These are phyloP conservation scores for Apogon talboti DNA, from an alignment of 2,797 vertebrate species.

Conservation along the genomic window DNA sequence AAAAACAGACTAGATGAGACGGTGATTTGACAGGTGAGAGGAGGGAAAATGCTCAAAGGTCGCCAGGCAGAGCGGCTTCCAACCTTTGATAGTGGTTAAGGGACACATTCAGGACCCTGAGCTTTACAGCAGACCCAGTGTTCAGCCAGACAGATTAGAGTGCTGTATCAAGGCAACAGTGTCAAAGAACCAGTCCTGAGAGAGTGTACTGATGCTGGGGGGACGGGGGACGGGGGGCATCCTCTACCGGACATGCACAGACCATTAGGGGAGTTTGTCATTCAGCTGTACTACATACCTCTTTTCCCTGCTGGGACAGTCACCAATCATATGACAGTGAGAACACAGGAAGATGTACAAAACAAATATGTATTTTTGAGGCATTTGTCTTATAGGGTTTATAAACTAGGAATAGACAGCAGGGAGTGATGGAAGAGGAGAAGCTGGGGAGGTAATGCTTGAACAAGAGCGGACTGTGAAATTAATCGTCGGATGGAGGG, in stretches of 20 bases:
- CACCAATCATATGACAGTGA: conserved; percentile 95
- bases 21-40: conserved; percentile 49
- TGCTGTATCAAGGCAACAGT: conserved; percentile 83
- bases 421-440: conserved; percentile 75
- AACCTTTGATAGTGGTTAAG: conserved; percentile 58
- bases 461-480: conserved; percentile 76
- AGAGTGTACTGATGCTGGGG: conserved; percentile 74
- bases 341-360: conserved; percentile 93
- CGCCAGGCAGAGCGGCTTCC: conserved; percentile 44
- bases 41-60: conserved; percentile 59
- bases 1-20: no score
- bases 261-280: conserved; percentile 86
- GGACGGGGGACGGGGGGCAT: conserved; percentile 58
- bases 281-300: conserved; percentile 95
- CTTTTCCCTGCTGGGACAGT: conserved; percentile 99
- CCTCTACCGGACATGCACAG: conserved; percentile 93
- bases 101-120: conserved; percentile 59
- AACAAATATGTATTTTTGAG: conserved; percentile 83
- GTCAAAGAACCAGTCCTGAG: conserved; percentile 50
- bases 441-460: conserved; percentile 75
- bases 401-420: conserved; percentile 69
- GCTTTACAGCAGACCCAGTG: conserved; percentile 80
- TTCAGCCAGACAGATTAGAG: conserved; percentile 83
- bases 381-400: conserved; percentile 77
- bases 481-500: conserved; percentile 77